Evolutionary conservation across 2,888 invertebrate genomes (phyloP), one percentile per base, ranked within the genome.

Genomic region (Apamea anceps): DNA sequence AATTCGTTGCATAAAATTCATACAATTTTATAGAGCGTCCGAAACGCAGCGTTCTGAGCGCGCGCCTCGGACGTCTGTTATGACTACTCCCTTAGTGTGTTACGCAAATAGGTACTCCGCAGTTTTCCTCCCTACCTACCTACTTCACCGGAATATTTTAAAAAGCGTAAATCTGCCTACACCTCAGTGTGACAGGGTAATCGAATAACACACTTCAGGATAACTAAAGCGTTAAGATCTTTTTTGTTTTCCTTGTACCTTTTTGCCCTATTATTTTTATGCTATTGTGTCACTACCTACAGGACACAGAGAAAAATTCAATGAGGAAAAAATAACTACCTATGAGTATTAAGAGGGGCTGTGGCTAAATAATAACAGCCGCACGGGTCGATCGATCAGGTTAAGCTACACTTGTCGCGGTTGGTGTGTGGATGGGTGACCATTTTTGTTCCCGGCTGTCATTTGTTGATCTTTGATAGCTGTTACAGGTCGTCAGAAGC

Each of bases 261-360:
- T 72, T 84, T 84, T 72, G 32, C 62, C 84, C 66, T 48, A 63
- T 85, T 75, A 73, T 73, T 70, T 73, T 67, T 65, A 65, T 48
- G 80, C 51, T 79, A 65, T 51, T 70, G n/a, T 84, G 28, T 45
- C 21, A 57, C 32, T 51, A 63, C 63, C 15, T 51, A 32, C 32
- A 8, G 8, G n/a, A 21, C 10, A 37, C 37, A 37, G 37, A 37
- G 5, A 5, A 5, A 37, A 37, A 37, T 37, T 37, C 37, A 37
- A 37, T 37, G 37, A 5, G 5, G 37, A 37, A 4, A 48, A 65
- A 37, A n/a, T n/a, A 62, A 28, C 15, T 63, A 63, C 62, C 62
- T 18, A 63, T 1, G 1, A 32, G 62, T 32, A 32, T 32, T 32
- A 60, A 60, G 13, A 45, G 21, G 51, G 51, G 21, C 21, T 51